A percentile compares a stretch with the other conserved stretches of the same genome.
phyloP scores from a whole-genome alignment of 2,113 vertebrate species.

The Sterna hirundo region DNA sequence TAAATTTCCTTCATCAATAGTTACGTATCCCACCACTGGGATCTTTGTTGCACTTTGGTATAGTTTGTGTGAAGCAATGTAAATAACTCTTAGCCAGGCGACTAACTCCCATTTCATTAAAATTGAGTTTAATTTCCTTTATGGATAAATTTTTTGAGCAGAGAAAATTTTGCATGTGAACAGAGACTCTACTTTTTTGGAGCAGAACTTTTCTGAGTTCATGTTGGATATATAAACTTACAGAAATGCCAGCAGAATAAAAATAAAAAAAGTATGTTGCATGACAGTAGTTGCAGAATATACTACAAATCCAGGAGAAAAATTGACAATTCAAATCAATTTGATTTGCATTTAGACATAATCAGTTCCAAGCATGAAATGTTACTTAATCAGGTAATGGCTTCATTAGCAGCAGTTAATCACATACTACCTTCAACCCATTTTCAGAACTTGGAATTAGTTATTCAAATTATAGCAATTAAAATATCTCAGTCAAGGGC shows the following conservation, averaged over 20 bases:
- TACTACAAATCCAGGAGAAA: constrained; percentile 16
- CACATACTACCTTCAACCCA: constrained; percentile 67
- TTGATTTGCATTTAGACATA: constrained; percentile 72
- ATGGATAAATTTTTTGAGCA: not conserved
- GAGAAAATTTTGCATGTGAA: not conserved
- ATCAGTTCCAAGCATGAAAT: constrained; percentile 62
- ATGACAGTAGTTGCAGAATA: not conserved
- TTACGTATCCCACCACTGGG: not conserved
- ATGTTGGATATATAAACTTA: not conserved
- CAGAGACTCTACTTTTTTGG: not conserved
- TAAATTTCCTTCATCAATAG: not conserved
- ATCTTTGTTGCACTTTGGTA: not conserved
- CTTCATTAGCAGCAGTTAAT: constrained; percentile 75
- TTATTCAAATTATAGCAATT: constrained; percentile 80
- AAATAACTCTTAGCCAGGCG: not conserved
- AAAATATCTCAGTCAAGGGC: constrained; percentile 64
- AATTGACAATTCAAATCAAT: constrained; percentile 65
- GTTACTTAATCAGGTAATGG: constrained; percentile 72
- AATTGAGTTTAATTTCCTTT: not conserved
- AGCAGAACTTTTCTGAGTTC: not conserved
- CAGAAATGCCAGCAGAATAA: not conserved
- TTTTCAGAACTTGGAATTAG: constrained; percentile 73
- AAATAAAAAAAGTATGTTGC: not conserved
- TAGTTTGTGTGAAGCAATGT: not conserved
- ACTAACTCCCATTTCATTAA: not conserved